These are phyloP conservation scores for Dorcus hopei DNA, from an alignment of 2,888 invertebrate genomes.

Conservation along the genomic window DNA sequence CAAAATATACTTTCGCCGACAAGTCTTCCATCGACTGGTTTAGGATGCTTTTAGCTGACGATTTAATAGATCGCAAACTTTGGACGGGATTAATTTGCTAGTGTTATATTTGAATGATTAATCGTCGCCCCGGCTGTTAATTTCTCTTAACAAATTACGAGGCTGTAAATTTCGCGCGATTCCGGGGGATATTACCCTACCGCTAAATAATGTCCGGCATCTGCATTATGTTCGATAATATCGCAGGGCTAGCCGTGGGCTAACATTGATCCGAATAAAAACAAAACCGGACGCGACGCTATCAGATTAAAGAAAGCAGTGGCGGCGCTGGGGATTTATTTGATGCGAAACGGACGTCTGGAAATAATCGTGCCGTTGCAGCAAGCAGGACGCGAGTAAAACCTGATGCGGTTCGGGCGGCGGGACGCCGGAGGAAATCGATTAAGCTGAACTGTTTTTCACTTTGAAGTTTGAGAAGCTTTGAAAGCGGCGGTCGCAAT, in stretches of 20 bases:
- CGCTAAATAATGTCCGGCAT: slow-evolving; percentile 26
- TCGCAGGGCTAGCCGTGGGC: slow-evolving; percentile 3
- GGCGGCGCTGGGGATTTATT: too few species aligned
- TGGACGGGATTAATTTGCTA: slow-evolving; percentile 32
- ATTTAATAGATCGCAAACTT: not conserved
- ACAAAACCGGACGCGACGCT: too few species aligned
- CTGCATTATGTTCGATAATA: slow-evolving; percentile 20
- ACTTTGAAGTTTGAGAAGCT: slow-evolving; percentile 43
- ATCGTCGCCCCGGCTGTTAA: slow-evolving; percentile 38
- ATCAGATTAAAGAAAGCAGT: too few species aligned
- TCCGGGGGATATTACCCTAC: slow-evolving; percentile 30
- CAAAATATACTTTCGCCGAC: slow-evolving; percentile 48
- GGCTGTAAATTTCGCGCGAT: slow-evolving; percentile 36
- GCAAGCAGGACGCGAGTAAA: slow-evolving; percentile 17
- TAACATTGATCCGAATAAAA: not conserved
- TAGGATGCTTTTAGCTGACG: not conserved
- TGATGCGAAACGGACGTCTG: slow-evolving; percentile 2
- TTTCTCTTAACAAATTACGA: slow-evolving; percentile 41
- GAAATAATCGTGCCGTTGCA: slow-evolving; percentile 15
- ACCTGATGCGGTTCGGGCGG: slow-evolving; percentile 32
- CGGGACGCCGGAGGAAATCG: slow-evolving; percentile 40
- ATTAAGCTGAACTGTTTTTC: slow-evolving; percentile 44
- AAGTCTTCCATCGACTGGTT: slow-evolving; percentile 26
- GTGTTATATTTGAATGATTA: slow-evolving; percentile 33
- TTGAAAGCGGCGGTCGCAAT: slow-evolving; percentile 41